phyloP scores from a whole-genome alignment of 2,888 invertebrate genomes.

The Argyresthia albistria region DNA sequence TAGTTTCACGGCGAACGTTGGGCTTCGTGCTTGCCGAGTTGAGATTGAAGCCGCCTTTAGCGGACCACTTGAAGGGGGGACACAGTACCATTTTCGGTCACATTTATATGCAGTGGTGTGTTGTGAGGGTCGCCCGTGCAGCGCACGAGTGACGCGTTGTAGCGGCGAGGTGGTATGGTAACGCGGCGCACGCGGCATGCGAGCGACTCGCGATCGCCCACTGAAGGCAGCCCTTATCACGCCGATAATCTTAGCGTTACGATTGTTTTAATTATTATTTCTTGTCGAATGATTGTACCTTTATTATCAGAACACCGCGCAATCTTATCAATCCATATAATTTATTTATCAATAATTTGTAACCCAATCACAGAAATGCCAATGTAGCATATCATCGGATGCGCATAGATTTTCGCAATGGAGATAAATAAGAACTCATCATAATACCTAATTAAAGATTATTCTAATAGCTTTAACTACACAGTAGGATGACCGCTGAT shows the following conservation, averaged over 20 bases:
- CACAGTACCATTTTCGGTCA: conserved; percentile 48
- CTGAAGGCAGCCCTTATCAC: conserved; percentile 51
- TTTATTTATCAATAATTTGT: conserved; percentile 28
- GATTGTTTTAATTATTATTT: conserved; percentile 69
- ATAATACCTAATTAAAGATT: too few species aligned
- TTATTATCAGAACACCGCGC: conserved; percentile 53
- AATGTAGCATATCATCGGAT: not conserved
- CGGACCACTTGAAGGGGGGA: conserved; percentile 54
- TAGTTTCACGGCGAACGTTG: conserved; percentile 39
- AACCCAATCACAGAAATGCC: not conserved
- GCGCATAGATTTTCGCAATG: not conserved
- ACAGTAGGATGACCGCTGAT: not conserved
- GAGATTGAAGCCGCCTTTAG: conserved; percentile 51
- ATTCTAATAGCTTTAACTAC: too few species aligned
- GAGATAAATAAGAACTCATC: too few species aligned
- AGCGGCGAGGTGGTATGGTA: too few species aligned
- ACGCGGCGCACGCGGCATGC: conserved; percentile 29
- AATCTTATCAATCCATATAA: conserved; percentile 59
- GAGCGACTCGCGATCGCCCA: conserved; percentile 51
- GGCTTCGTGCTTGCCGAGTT: conserved; percentile 20
- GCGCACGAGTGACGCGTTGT: not conserved
- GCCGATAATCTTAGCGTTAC: conserved; percentile 58
- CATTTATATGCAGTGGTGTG: conserved; percentile 1
- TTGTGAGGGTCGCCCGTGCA: not conserved
- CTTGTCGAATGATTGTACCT: conserved; percentile 43